Percentiles rank a stretch among this genome's conserved stretches.
These are phyloP conservation scores for Platysteira castanea DNA, from an alignment of 2,113 vertebrate genomes.

Conservation along the genomic window DNA sequence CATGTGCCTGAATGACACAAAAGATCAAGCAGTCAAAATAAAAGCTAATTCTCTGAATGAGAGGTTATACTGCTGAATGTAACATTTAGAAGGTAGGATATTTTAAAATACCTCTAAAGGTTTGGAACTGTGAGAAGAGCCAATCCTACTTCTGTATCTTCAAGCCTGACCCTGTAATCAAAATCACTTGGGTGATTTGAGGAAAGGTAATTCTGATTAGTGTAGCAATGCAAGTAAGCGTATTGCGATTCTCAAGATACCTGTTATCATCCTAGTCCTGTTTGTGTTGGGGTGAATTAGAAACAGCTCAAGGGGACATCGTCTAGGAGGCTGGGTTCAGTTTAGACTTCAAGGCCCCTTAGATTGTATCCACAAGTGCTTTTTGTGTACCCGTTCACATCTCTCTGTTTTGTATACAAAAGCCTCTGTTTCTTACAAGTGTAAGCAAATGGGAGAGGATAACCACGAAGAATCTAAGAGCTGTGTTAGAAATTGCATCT, in stretches of 20 bases:
- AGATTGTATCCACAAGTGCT: neutral
- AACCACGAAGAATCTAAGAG: neutral
- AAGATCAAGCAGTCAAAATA: neutral
- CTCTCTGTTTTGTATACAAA: neutral
- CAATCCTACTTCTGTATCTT: neutral
- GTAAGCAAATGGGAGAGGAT: neutral
- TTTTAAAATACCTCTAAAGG: neutral
- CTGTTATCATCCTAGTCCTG: neutral
- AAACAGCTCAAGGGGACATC: neutral
- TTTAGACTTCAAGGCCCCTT: neutral
- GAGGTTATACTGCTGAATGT: neutral
- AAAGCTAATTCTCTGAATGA: neutral
- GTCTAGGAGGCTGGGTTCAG: neutral
- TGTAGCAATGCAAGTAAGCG: neutral
- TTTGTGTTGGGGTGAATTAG: neutral
- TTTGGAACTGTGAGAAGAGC: neutral
- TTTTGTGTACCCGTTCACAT: neutral
- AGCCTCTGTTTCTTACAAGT: neutral
- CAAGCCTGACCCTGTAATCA: neutral
- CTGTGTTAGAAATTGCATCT: neutral
- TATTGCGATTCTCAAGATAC: neutral
- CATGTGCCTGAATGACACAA: neutral
- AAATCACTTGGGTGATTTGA: neutral
- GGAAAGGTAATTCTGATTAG: neutral
- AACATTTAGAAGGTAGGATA: neutral